These are phyloP conservation scores for Brenthis ino DNA, from an alignment of 2,888 invertebrate species.

Conservation along the genomic window DNA sequence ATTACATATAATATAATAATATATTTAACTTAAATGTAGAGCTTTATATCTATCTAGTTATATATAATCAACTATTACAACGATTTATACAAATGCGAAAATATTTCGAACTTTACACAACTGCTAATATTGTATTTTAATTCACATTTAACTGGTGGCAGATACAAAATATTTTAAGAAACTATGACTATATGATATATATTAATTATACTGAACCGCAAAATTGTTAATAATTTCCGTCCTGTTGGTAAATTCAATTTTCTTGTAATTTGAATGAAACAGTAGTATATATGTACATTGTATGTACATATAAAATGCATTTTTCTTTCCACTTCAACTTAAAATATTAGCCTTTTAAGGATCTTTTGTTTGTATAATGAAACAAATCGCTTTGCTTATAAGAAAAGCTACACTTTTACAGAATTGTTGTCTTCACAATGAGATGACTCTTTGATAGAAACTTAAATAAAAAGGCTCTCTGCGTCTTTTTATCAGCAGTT, in stretches of 20 bases:
- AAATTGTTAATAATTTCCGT: background rate
- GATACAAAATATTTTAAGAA: too few species aligned
- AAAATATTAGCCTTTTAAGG: slow-evolving; percentile 46
- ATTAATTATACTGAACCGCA: too few species aligned
- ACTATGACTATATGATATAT: too few species aligned
- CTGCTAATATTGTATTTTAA: too few species aligned
- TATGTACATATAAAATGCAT: slow-evolving; percentile 43
- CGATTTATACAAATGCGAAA: too few species aligned
- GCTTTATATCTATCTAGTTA: too few species aligned
- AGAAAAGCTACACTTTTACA: slow-evolving; percentile 35
- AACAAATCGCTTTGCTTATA: slow-evolving; percentile 47
- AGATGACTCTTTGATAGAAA: slow-evolving; percentile 35
- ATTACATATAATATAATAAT: too few species aligned
- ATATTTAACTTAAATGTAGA: too few species aligned
- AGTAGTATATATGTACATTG: slow-evolving; percentile 3
- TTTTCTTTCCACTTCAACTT: slow-evolving; percentile 39
- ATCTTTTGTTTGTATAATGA: slow-evolving; percentile 45
- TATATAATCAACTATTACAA: too few species aligned
- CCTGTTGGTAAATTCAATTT: background rate
- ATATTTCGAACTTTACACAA: too few species aligned
- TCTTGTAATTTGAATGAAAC: background rate
- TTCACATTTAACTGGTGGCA: too few species aligned
- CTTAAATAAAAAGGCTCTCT: slow-evolving; percentile 19
- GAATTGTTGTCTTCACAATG: slow-evolving; percentile 39
- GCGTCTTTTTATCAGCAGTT: slow-evolving; percentile 21